Percentiles rank a stretch among this genome's conserved stretches.
These are phyloP conservation scores for Halcyon smyrnensis DNA, from an alignment of 2,797 vertebrate genomes.

Conservation along the genomic window DNA sequence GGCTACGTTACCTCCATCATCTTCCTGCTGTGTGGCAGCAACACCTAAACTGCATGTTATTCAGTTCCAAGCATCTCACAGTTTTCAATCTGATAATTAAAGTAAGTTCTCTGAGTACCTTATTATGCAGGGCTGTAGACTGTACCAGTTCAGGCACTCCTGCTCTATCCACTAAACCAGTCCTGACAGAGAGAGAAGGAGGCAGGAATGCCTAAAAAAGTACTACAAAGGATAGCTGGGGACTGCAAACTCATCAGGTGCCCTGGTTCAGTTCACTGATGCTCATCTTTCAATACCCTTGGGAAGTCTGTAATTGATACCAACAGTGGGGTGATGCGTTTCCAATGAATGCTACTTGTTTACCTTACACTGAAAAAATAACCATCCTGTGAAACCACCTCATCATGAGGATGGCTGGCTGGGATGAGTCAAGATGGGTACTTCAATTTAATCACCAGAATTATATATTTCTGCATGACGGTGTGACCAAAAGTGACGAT, in stretches of 20 bases:
- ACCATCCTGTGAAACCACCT: not conserved
- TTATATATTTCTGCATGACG: not conserved
- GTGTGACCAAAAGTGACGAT: fast-evolving
- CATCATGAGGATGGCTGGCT: not conserved
- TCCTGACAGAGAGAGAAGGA: not conserved
- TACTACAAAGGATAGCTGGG: not conserved
- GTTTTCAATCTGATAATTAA: not conserved
- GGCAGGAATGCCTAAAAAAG: not conserved
- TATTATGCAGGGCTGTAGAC: not conserved
- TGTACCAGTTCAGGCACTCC: not conserved
- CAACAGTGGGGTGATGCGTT: not conserved
- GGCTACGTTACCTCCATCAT: not conserved
- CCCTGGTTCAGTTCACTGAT: not conserved
- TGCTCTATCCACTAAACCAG: not conserved
- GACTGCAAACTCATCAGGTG: not conserved
- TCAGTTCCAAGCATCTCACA: not conserved
- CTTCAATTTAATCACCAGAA: not conserved
- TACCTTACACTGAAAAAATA: not conserved
- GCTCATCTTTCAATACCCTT: not conserved
- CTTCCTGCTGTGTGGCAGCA: not conserved
- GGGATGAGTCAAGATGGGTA: not conserved
- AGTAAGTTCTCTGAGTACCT: not conserved
- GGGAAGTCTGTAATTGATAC: not conserved
- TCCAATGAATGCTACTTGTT: not conserved
- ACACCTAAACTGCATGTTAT: not conserved